Conservation (phyloP, 1,140 invertebrate genomes). For the Aphelenchoides besseyi region DNA sequence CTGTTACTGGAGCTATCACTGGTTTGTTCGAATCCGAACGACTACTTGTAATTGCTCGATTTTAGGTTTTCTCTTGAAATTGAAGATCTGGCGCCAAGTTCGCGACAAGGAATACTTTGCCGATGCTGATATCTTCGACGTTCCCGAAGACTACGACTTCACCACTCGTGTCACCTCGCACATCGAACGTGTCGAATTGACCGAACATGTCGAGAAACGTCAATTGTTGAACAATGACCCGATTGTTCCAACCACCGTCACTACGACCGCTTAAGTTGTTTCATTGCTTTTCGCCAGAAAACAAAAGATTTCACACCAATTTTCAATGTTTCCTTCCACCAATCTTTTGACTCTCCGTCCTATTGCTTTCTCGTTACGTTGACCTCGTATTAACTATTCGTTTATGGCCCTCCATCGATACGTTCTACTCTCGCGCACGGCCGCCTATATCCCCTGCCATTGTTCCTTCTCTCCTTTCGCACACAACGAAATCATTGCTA, state of each 20-base stretch:
- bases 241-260: neutral
- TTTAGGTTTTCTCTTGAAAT: slow-evolving; percentile 54
- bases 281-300: too few species aligned
- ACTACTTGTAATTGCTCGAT: neutral
- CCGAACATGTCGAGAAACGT: slow-evolving; percentile 8
- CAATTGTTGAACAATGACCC: neutral
- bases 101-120: slow-evolving; percentile 52
- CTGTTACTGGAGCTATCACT: slow-evolving; percentile 61
- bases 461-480: too few species aligned
- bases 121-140: slow-evolving; percentile 58
- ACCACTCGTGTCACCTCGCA: slow-evolving; percentile 67
- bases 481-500: too few species aligned
- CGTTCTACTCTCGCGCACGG: neutral
- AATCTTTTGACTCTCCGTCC: neutral
- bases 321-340: neutral
- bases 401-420: neutral
- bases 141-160: slow-evolving; percentile 60
- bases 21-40: neutral
- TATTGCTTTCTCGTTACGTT: neutral
- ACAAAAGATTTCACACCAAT: neutral
- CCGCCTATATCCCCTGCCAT: slow-evolving; percentile 1
- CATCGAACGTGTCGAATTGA: slow-evolving; percentile 22
- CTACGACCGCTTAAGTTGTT: neutral
- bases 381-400: too few species aligned
- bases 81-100: slow-evolving; percentile 56